Base-by-base conservation (phyloP, 2,888 invertebrate species). In the Polydrusus cervinus region DNA sequence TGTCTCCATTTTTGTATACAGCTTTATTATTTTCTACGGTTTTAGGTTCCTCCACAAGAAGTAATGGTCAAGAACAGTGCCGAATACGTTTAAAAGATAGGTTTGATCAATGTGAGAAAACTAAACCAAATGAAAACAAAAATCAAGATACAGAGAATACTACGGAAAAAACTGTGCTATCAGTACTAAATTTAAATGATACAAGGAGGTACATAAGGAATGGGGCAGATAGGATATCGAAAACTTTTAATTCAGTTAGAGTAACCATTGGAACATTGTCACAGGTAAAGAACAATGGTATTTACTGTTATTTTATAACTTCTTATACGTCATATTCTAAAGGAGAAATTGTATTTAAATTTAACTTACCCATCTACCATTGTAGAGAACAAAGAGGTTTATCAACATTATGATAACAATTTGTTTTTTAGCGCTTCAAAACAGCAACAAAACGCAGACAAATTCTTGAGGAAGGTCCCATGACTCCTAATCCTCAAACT, bases 261-360 rank as follows among this genome's bases (percentile, higher is more conserved):
- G 91, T 91, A 72, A 91, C 91, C 16, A 89, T 93, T 77, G 93
- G 92, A 13, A 91, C 90, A 74, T 87, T 93, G 77, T 91, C 93
- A 60, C 93, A 93, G 90, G 93, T 93, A 81, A 40, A 75, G 72
- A 73, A 34, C n/a, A 3, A 14, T 47, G 14, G 8, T 45, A 1
- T 14, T n/a, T 45, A 14, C 13, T 47, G 8, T 10, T 34, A 10
- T 34, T 34, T 34, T 7, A 34, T 8, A 34, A 10, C 34, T 8
- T n/a, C n/a, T n/a, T n/a, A n/a, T n/a, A n/a, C n/a, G n/a, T n/a
- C n/a, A n/a, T 34, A 34, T 34, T 34, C 8, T 34, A 34, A 34
- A 34, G 1, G 34, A 34, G 6, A 34, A 1, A 34, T 34, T 9
- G 8, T 34, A 34, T 34, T 34, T 34, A 1, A 34, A 1, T 34